Base-by-base conservation (phyloP, 2,113 vertebrate genomes). In the Brienomyrus brachyistius region DNA sequence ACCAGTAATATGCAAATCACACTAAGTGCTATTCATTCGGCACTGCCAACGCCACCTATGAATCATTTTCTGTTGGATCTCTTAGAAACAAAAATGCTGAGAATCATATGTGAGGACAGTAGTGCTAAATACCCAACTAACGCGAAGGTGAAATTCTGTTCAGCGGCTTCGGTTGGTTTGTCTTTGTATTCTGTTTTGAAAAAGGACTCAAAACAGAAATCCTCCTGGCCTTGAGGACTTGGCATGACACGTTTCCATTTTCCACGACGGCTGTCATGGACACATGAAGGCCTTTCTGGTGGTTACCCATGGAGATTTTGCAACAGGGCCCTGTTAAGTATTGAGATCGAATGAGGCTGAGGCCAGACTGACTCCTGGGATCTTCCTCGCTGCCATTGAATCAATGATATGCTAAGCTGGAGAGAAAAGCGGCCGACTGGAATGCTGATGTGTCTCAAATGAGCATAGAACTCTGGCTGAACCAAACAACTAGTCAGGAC, bases 391-490 rank as follows among this genome's bases (percentile, higher is more conserved):
- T 80, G 74, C 74, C 74, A 80, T 43, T 40, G 74, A 80, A 80
- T 35, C 74, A 35, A 80, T 80, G 74, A 40, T 80, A 43, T 80
- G 74, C 74, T 80, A 43, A 40, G 31, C 15, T 80, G 74, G 74
- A 43, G 74, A 80, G 74, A 43, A 35, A 80, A 80, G 35, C 35
- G 13, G 35, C 31, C 17, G 74, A 19, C 74, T 43, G 15, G 74
- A 80, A 43, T 80, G 35, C 74, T 80, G 74, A 80, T 43, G 74
- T 43, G 35, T 80, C 17, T 80, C 74, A 80, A 80, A 80, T 80
- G 74, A 80, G 74, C 74, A 80, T 40, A 80, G 74, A 80, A 80
- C 74, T 80, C 31, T 80, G 31, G 74, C 74, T 40, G 74, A 80
- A 80, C 74, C 40, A n/a, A 80, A 4, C 74, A 80, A 43, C 74